phyloP scores from a whole-genome alignment of 2,888 invertebrate species.

The Sicus ferrugineus region DNA sequence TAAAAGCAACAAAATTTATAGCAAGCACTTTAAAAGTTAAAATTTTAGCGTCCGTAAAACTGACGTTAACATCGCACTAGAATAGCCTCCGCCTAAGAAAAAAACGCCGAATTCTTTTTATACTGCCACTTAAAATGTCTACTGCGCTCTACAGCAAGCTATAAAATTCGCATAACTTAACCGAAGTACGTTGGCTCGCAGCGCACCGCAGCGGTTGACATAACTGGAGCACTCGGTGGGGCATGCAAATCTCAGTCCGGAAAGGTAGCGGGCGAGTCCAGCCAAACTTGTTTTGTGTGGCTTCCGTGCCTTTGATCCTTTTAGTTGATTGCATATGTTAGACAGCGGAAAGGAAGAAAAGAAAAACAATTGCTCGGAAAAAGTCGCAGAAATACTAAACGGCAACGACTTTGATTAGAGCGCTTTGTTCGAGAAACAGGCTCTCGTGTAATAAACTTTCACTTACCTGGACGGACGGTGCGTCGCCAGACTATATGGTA shows the following conservation, averaged over 20 bases:
- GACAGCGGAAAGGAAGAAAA: background rate
- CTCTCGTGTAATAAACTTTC: too few species aligned
- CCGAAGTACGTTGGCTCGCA: background rate
- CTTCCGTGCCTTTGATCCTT: conserved; percentile 14
- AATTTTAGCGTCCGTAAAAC: conserved; percentile 16
- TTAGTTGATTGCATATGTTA: conserved; percentile 19
- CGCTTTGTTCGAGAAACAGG: too few species aligned
- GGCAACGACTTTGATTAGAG: background rate
- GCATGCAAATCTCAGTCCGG: too few species aligned
- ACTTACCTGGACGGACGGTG: too few species aligned
- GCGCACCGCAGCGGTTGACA: conserved; percentile 5
- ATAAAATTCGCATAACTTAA: conserved; percentile 16
- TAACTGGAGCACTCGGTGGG: conserved; percentile 20
- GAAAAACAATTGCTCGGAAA: background rate
- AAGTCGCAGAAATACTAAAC: background rate
- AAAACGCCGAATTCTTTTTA: background rate
- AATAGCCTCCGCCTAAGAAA: conserved; percentile 7
- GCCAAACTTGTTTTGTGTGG: too few species aligned
- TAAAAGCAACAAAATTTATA: conserved; percentile 17
- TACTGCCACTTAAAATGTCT: conserved; percentile 1
- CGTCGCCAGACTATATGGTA: too few species aligned
- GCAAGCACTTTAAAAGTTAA: conserved; percentile 10
- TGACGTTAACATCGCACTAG: conserved; percentile 13
- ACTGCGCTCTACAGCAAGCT: background rate
- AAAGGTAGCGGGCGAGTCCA: too few species aligned